Percentiles rank a stretch among this genome's conserved stretches.
phyloP scores from a whole-genome alignment of 2,113 vertebrate species.

The Rattus norvegicus region GRCr8 NC_086026.1:51006501-51007000 shows the following conservation, averaged over 20 bases:
- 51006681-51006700: not conserved
- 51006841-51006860: not conserved
- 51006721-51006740: not conserved
- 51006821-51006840: not conserved
- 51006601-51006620: too few relatives aligned
- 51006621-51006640: too few relatives aligned
- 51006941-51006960: constrained; percentile 37
- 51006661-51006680: not conserved
- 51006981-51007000: constrained; percentile 61
- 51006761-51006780: not conserved
- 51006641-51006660: not conserved
- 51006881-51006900: not conserved
- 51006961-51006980: not conserved
- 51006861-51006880: not conserved
- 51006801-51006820: not conserved
- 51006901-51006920: not conserved
- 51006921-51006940: constrained; percentile 17
- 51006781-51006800: not conserved
- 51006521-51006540: constrained; percentile 14
- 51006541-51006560: not conserved
- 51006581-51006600: not conserved
- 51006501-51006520: not conserved
- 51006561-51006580: not conserved
- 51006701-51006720: not conserved
- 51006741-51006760: not conserved